A percentile compares a stretch with the other conserved stretches of the same genome.
These are phyloP conservation scores for Heteromormyrus szaboi DNA, from an alignment of 2,797 vertebrate species.

Conservation along the genomic window DNA sequence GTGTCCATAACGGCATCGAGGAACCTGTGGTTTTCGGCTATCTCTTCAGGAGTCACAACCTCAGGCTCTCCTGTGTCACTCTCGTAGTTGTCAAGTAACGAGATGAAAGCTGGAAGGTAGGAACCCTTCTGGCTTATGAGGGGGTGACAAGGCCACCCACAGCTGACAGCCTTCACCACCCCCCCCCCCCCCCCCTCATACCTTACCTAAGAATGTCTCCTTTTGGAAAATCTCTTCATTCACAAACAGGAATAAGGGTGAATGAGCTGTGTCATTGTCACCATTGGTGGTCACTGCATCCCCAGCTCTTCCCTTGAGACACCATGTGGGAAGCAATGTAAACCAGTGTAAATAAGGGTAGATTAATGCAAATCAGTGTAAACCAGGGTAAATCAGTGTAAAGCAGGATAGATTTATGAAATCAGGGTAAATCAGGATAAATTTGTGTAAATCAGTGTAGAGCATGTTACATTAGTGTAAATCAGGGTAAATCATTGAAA, in stretches of 20 bases:
- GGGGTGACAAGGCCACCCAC: background rate
- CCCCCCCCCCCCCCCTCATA: no score
- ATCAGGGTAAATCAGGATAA: background rate
- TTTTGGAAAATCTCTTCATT: slow-evolving; percentile 72
- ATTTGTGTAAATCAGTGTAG: background rate
- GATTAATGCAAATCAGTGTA: background rate
- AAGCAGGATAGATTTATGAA: background rate
- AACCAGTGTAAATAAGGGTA: background rate
- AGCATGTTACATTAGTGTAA: background rate
- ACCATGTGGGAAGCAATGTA: background rate
- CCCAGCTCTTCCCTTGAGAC: slow-evolving; percentile 59
- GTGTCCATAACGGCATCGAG: slow-evolving; percentile 61
- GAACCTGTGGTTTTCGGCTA: slow-evolving; percentile 70
- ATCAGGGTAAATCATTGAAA: background rate
- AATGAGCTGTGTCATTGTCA: slow-evolving; percentile 49
- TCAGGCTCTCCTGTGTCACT: slow-evolving; percentile 68
- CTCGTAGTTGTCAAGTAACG: slow-evolving; percentile 73
- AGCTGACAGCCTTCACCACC: background rate
- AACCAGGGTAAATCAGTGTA: background rate
- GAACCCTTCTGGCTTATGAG: slow-evolving; percentile 1
- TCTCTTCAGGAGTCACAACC: slow-evolving; percentile 68
- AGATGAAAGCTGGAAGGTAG: slow-evolving; percentile 64
- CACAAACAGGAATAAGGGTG: slow-evolving; percentile 65
- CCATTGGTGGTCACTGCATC: slow-evolving; percentile 40
- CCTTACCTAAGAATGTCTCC: slow-evolving; percentile 66